Percentiles rank a stretch among this genome's conserved stretches.
Conservation (phyloP, 2,113 vertebrate genomes). For the Colius striatus region DNA sequence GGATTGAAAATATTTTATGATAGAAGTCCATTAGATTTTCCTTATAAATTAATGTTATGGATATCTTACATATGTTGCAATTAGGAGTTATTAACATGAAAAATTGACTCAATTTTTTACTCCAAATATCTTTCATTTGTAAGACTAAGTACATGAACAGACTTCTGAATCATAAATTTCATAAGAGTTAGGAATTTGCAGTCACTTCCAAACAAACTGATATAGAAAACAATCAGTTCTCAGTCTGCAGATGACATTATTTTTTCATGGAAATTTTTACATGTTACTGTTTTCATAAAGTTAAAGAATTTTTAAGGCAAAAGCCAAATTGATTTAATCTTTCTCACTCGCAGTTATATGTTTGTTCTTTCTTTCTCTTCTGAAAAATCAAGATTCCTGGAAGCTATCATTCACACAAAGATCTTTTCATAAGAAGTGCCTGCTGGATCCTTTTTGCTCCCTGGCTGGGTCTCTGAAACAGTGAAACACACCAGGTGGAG, state of each 20-base stretch:
- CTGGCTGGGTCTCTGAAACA: background rate
- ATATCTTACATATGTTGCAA: background rate
- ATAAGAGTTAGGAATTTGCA: background rate
- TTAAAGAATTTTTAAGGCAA: background rate
- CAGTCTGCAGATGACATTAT: background rate
- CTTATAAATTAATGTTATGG: background rate
- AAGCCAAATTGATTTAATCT: background rate
- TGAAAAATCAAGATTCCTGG: background rate
- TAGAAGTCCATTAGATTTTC: background rate
- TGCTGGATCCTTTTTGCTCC: background rate
- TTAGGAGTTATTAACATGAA: background rate
- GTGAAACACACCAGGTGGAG: background rate
- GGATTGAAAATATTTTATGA: background rate
- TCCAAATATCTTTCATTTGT: background rate
- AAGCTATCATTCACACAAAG: background rate
- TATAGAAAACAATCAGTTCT: background rate
- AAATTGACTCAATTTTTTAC: background rate
- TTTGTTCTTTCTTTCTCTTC: background rate
- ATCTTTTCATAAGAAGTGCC: accelerated
- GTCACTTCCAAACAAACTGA: background rate
- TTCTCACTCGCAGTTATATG: background rate
- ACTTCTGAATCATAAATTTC: background rate
- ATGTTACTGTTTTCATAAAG: background rate
- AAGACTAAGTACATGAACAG: background rate
- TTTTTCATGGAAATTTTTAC: background rate